Evolutionary conservation across 2,797 vertebrate species (phyloP).

Genomic region (Carapus acus): DNA sequence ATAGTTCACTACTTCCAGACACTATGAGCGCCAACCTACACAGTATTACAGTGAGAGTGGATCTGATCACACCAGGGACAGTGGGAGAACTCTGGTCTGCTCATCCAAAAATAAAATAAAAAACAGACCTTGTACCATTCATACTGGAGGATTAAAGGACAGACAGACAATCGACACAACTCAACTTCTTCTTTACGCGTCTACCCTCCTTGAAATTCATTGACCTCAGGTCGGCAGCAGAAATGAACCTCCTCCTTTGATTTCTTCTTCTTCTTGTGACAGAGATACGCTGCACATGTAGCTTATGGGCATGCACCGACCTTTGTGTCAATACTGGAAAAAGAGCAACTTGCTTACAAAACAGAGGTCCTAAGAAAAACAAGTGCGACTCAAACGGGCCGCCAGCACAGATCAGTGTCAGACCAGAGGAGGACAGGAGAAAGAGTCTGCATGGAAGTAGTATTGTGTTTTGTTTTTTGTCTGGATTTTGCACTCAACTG

Average conservation of each 20-base stretch:
- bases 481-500: conserved; percentile 21
- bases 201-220: conserved; percentile 48
- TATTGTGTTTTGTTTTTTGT: conserved; percentile 37
- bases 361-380: conserved; percentile 50
- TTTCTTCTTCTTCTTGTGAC: conserved; percentile 57
- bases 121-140: conserved; percentile 63
- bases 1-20: conserved; percentile 49
- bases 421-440: conserved; percentile 42
- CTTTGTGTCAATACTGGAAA: conserved; percentile 40
- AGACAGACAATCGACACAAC: conserved; percentile 52
- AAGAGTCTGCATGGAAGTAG: conserved; percentile 62
- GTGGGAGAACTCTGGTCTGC: conserved; percentile 56
- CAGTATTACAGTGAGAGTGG: conserved; percentile 52
- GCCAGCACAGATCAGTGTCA: conserved; percentile 38
- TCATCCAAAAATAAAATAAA: conserved; percentile 76
- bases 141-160: conserved; percentile 58
- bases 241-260: conserved; percentile 38
- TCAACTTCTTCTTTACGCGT: conserved; percentile 46
- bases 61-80: conserved; percentile 65
- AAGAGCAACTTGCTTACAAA: conserved; percentile 51
- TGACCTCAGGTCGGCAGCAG: conserved; percentile 40
- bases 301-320: conserved; percentile 54
- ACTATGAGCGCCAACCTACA: conserved; percentile 57
- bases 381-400: conserved; percentile 48
- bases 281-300: conserved; percentile 62